These are phyloP conservation scores for Cephalotes varians DNA, from an alignment of 2,888 invertebrate species.

Conservation along the genomic window DNA sequence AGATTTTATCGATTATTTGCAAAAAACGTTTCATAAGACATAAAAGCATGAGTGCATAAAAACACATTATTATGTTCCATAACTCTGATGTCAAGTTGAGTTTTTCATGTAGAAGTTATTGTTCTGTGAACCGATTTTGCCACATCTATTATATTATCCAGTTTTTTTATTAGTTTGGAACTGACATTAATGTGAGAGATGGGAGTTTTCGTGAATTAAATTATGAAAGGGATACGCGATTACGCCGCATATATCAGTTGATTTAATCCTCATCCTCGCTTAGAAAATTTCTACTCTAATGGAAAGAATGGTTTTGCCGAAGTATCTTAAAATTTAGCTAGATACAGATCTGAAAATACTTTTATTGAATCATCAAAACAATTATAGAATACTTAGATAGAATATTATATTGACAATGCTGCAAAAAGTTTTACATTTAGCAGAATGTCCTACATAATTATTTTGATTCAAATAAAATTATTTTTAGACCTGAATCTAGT, in stretches of 20 bases:
- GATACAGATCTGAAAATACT: too few relatives aligned
- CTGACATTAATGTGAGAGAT: not conserved
- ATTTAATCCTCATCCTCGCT: not conserved
- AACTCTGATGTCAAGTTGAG: not conserved
- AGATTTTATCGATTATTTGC: conserved; percentile 19
- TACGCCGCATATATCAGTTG: not conserved
- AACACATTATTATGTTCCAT: not conserved
- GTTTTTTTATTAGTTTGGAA: not conserved
- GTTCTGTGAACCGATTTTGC: not conserved
- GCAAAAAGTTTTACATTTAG: too few relatives aligned
- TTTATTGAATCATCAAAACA: too few relatives aligned
- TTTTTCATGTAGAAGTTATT: not conserved
- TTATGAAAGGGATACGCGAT: not conserved
- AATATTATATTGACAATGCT: too few relatives aligned
- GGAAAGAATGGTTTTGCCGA: too few relatives aligned
- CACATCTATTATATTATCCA: not conserved
- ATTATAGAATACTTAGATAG: too few relatives aligned
- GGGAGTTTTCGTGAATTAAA: not conserved
- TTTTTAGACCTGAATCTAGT: too few relatives aligned
- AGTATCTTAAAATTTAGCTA: too few relatives aligned
- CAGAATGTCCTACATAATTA: too few relatives aligned
- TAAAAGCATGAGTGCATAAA: not conserved
- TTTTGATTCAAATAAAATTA: too few relatives aligned
- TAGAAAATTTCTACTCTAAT: conserved; percentile 1
- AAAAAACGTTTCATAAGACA: not conserved